Base-by-base conservation (phyloP, 2,113 vertebrate species). In the Chascanopsetta lugubris region DNA sequence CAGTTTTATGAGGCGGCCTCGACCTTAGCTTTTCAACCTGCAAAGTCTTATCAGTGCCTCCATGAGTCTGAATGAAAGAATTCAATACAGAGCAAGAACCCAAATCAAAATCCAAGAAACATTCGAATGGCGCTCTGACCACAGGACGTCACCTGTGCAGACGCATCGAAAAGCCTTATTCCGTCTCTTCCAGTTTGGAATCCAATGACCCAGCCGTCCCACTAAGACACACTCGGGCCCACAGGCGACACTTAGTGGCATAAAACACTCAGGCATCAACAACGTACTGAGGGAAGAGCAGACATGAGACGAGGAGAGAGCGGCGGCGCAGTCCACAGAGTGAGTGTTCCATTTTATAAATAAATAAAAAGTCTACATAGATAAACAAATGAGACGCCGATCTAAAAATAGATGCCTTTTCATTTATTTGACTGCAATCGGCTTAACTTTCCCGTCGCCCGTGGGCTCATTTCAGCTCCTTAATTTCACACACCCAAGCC, bases 301-400 rank as follows among this genome's bases (percentile, higher is more conserved):
- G 43, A 9, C 6, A 46, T 25, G n/a, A 61, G 70, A 65, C 25
- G 40, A 21, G 22, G 72, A 82, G 24, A 53, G 69, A 67, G 40
- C 36, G 21, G 8, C 50, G 21, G 8, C 32, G 20, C 42, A 50
- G 6, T 20, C 40, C 55, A 62, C 3, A 57, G 34, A 27, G 11
- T 11, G 30, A 27, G 5, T 2, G 6, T 48, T 59, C 5, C 25
- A 22, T 54, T 29, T 46, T 46, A 13, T 21, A 22, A 36, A 42
- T 45, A 20, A 45, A 21, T 42, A 57, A 12, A n/a, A 29, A 51
- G 5, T 1, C 57, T 3, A 46, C 21, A 20, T 0, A 48, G 3
- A 26, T 27, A 11, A 4, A 15, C 18, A 34, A 8, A 21, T 9
- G n/a, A n/a, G n/a, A n/a, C n/a, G n/a, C n/a, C n/a, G n/a, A n/a